These are phyloP conservation scores for Nephrocerus scutellatus DNA, from an alignment of 2,888 invertebrate genomes.

Conservation along the genomic window DNA sequence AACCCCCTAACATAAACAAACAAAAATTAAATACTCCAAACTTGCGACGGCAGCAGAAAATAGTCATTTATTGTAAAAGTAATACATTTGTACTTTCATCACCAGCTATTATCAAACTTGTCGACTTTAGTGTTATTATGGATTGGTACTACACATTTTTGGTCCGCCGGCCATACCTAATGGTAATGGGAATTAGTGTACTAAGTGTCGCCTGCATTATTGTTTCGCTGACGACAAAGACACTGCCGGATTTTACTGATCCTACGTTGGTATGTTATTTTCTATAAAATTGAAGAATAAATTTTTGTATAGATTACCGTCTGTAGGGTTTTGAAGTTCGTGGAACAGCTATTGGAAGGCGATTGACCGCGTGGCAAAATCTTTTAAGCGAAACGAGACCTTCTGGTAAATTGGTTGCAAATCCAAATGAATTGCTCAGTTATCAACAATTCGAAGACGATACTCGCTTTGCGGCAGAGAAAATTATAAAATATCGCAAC, in stretches of 20 bases:
- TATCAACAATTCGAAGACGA: constrained; percentile 37
- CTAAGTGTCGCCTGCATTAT: constrained; percentile 61
- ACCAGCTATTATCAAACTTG: too few species aligned
- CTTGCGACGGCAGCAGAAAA: too few species aligned
- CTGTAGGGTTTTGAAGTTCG: constrained; percentile 83
- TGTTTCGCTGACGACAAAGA: constrained; percentile 57
- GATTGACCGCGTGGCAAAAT: constrained; percentile 79
- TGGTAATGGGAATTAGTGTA: constrained; percentile 56
- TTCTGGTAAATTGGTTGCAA: constrained; percentile 61
- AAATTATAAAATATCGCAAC: constrained; percentile 32
- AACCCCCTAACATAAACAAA: too few species aligned
- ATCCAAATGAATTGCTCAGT: constrained; percentile 59
- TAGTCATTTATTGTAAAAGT: too few species aligned
- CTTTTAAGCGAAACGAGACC: constrained; percentile 67
- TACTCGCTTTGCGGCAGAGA: constrained; percentile 36
- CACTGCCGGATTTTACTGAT: constrained; percentile 75
- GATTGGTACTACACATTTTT: constrained; percentile 60
- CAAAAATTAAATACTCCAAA: too few species aligned
- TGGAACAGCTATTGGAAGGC: constrained; percentile 74
- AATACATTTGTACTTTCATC: too few species aligned
- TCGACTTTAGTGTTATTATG: too few species aligned
- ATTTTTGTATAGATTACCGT: background rate
- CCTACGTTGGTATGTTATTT: constrained; percentile 63
- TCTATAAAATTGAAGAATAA: background rate
- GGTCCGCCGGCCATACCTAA: constrained; percentile 61